These are phyloP conservation scores for Rhagoletis zephyria DNA, from an alignment of 1,140 invertebrate genomes.

Conservation along the genomic window DNA sequence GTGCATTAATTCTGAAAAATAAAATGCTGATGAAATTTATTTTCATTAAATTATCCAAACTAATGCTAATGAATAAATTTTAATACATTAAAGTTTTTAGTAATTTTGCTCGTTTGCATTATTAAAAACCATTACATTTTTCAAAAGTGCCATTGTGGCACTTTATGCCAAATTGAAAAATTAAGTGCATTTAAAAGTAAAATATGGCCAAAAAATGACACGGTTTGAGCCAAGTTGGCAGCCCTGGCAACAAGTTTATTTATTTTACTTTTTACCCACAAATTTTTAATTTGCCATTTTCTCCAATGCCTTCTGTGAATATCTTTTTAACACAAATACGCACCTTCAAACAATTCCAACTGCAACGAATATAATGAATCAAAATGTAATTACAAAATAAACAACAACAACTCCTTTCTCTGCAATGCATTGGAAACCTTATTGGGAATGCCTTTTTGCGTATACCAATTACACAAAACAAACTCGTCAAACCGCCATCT, in stretches of 20 bases:
- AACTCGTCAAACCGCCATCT: not conserved
- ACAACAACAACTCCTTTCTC: not conserved
- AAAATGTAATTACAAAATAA: conserved; percentile 19
- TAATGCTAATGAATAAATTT: too few species aligned
- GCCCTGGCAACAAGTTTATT: not conserved
- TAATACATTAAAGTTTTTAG: too few species aligned
- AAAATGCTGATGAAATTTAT: too few species aligned
- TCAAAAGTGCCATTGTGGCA: too few species aligned
- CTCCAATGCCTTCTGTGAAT: not conserved
- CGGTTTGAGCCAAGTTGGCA: too few species aligned
- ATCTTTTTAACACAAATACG: not conserved
- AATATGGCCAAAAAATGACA: too few species aligned
- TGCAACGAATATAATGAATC: not conserved
- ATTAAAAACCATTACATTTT: too few species aligned
- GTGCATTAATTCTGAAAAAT: too few species aligned
- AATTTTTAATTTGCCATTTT: conserved; percentile 19
- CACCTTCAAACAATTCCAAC: not conserved
- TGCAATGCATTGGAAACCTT: not conserved
- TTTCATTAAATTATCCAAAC: too few species aligned
- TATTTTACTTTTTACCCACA: not conserved
- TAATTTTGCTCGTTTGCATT: too few species aligned
- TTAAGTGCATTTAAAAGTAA: too few species aligned
- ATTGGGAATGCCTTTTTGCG: not conserved
- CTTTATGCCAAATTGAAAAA: too few species aligned
- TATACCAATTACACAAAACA: not conserved